Evolutionary conservation across 2,888 invertebrate genomes (phyloP), one percentile per base, ranked within the genome.

Genomic region (Argyra leucocephala): DNA sequence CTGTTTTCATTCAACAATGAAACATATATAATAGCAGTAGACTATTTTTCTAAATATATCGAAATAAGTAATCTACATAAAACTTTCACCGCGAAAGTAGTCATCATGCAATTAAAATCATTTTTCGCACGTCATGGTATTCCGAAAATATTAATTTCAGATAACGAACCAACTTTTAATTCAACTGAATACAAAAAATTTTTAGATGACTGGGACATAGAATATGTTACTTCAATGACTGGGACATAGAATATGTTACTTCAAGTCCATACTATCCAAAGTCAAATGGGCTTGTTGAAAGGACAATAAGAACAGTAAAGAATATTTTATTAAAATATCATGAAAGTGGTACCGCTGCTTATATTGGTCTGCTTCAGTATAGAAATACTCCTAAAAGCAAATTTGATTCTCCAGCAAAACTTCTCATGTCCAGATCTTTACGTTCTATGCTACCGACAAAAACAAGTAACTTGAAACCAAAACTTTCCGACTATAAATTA

Each of bases 21-120:
- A 22, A 23, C 26, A 5, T 67, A 64, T 22, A 31, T 67, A 22
- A 48, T 67, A 63, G 37, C 64, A 12, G n/a, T n/a, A n/a, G 68
- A 66, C 36, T 68, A 68, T 57, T 65, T 61, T 21, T 68, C 64
- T 12, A 66, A 65, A 57, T 68, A 48, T 57, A 59, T 66, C 31
- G 63, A 68, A 63, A 60, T 64, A 18, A 63, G 48, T 2, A 21
- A 48, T 18, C 61, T 66, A 10, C 26, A 21, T 57, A n/a, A 18
- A 31, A 63, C 63, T 15, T 63, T 61, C 23, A 24, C 61, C 22
- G 65, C 63, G n/a, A 31, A 22, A 10, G 24, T 31, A 18, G 64
- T 67, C 57, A 65, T 65, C 2, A 59, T n/a, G 3, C 57, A 66
- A 57, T 57, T 66, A 22, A 67, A 66, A 36, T 62, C 65, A 4